Base-by-base conservation (phyloP, 2,113 vertebrate species). In the Brachyistius frenatus region DNA sequence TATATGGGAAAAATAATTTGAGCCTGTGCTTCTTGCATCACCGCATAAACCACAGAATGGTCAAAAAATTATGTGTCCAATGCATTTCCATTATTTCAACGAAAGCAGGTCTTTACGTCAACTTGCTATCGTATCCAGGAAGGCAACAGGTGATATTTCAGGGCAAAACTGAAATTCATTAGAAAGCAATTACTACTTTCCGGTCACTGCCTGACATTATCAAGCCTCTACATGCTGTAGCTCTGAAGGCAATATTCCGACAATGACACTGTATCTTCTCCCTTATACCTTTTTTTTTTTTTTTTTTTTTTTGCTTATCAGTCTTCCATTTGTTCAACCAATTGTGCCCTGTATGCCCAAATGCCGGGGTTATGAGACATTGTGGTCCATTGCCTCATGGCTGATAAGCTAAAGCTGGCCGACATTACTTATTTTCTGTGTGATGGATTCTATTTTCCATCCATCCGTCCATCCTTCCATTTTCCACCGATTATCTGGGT, bases 161-260 rank as follows among this genome's bases (percentile, higher is more conserved):
- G 71, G 58, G 61, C 15, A 37, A 78, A 80, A 69, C 56, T 74
- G 79, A 84, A 88, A 79, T 81, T 86, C 87, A 90, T 89, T 90
- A 86, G 65, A 84, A 86, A 75, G 87, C 78, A 88, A 91, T 90
- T 89, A 89, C 23, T 23, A 23, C 85, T 74, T 89, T 88, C 79
- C 81, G 89, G 75, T 88, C 81, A 83, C 60, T 13, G 37, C 39
- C 76, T 88, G 83, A 90, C 85, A 87, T 86, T 88, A 91, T 89
- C 88, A 64, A 74, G 65, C 70, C 73, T 72, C 61, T 36, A 66
- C 60, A 66, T 86, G 73, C 78, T 61, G 77, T 53, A 70, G 37
- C 71, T 79, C 71, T 78, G 77, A 78, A 84, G 57, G 84, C 61
- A 86, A 87, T 90, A 83, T 82, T 80, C 73, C 50, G 39, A 65